phyloP scores from a whole-genome alignment of 2,888 invertebrate genomes.

The Strigamia maritima region DNA sequence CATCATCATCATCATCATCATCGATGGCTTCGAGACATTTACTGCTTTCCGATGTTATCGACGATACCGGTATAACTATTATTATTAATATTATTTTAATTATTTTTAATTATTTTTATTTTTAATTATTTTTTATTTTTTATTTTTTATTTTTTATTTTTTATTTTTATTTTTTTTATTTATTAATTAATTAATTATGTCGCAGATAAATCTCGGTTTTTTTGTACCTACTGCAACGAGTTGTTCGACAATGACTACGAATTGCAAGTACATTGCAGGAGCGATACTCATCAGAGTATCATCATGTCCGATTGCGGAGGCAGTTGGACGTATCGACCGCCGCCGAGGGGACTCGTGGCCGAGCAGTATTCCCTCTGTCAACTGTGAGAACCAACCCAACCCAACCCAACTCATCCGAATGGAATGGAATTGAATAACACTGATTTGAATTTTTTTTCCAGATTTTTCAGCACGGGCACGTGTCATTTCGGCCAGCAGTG shows the following conservation, averaged over 20 bases:
- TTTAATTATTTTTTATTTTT: background rate
- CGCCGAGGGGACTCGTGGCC: constrained; percentile 65
- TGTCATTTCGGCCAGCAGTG: constrained; percentile 70
- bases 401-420: too few relatives aligned
- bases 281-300: constrained; percentile 60
- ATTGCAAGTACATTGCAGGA: constrained; percentile 47
- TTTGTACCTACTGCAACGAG: constrained; percentile 31
- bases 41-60: background rate
- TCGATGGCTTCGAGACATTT: background rate
- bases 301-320: constrained; percentile 68
- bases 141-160: too few relatives aligned
- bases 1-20: background rate
- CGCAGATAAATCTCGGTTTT: background rate
- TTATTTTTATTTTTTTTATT: too few relatives aligned
- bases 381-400: too few relatives aligned
- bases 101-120: too few relatives aligned
- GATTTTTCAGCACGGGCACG: constrained; percentile 43
- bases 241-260: background rate
- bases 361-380: constrained; percentile 65
- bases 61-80: background rate
- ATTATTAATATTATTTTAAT: too few relatives aligned
- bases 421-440: too few relatives aligned
- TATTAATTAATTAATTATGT: too few relatives aligned
- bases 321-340: constrained; percentile 66
- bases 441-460: background rate